Percentiles rank a stretch among this genome's conserved stretches.
Evolutionary conservation across 2,797 vertebrate species (phyloP).

Genomic region (Eleutherodactylus coqui): DNA sequence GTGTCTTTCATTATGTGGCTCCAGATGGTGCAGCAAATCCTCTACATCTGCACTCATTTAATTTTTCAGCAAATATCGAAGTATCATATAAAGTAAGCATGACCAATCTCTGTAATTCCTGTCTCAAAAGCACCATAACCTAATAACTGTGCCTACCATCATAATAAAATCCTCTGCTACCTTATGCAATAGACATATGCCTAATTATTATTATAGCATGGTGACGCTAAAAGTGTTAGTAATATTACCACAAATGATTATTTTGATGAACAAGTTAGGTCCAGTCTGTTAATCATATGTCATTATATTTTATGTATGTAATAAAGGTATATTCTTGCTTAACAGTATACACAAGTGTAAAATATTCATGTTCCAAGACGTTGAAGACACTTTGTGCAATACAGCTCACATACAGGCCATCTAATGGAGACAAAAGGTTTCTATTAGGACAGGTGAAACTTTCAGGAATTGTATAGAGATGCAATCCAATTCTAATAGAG

Average conservation of each 20-base stretch:
- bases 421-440: conserved; percentile 54
- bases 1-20: conserved; percentile 32
- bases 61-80: conserved; percentile 21
- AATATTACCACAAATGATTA: not conserved
- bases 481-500: conserved; percentile 48
- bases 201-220: conserved; percentile 27
- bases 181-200: conserved; percentile 3
- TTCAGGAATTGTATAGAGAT: conserved; percentile 45
- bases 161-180: conserved; percentile 12
- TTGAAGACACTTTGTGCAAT: not conserved
- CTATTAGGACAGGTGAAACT: conserved; percentile 48
- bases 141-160: not conserved
- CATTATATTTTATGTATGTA: not conserved
- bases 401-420: conserved; percentile 2
- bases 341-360: not conserved
- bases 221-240: not conserved
- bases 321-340: not conserved
- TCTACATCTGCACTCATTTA: conserved; percentile 32
- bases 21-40: conserved; percentile 41
- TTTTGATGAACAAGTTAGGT: conserved; percentile 11
- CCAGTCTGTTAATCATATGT: not conserved
- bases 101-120: conserved; percentile 21
- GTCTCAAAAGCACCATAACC: conserved; percentile 16
- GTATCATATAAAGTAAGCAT: conserved; percentile 29
- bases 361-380: not conserved